Base-by-base conservation (phyloP, 2,797 vertebrate species). In the Tympanoctomys barrerae region DNA sequence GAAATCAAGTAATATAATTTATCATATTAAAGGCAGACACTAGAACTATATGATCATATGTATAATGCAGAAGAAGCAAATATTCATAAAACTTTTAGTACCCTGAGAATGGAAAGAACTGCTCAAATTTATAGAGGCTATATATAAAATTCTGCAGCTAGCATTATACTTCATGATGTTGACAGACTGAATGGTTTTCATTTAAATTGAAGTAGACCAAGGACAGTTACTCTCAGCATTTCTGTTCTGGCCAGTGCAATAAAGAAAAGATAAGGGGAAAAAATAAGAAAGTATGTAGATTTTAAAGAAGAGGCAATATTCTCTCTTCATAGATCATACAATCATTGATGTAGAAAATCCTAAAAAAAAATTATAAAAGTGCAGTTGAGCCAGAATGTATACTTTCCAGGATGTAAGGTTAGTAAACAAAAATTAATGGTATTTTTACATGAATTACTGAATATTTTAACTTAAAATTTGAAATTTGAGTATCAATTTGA, bases 131-230 rank as follows among this genome's bases (percentile, higher is more conserved):
- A 11, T 46, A 39, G 87, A 77, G 22, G 75, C 13, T 7, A 16
- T 73, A 31, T 54, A 42, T 49, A 89, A 75, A 89, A 81, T 75
- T 22, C 39, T 39, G 0, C 12, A 68, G 66, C 39, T 42, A 54
- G 31, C 33, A 26, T 49, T 57, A 66, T 24, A 64, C 22, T 80
- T 95, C 31, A 92, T 73, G 81, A 73, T 77, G 49, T 22, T 61
- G 77, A 93, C 75, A 75, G 49, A 70, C 54, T 81, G 46, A 90
- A 61, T 93, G n/a, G n/a, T 87, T 81, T 90, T 86, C 46, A 80
- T 16, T 75, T 87, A 77, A 82, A 42, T n/a, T 14, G 26, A 91
- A 71, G 24, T 31, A 78, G 54, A 85, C 33, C 39, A 92, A 88
- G 81, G 64, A 42, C 71, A 21, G 31, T 84, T 49, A 9, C 46